phyloP scores from a whole-genome alignment of 2,888 invertebrate species.

The Nephrotoma guestfalica region DNA sequence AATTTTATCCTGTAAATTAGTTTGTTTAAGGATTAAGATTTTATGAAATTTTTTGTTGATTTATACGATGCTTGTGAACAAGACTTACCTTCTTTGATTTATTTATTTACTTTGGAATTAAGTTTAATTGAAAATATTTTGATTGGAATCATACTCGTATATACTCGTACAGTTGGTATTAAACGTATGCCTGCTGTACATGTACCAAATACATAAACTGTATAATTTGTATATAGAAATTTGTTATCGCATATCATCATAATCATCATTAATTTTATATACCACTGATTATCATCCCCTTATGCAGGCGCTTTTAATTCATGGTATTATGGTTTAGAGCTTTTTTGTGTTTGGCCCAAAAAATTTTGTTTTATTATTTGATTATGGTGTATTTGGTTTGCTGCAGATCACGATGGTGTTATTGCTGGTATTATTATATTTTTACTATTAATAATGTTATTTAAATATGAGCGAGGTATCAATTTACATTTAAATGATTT shows the following conservation, averaged over 20 bases:
- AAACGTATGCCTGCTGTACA: background rate
- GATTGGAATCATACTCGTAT: background rate
- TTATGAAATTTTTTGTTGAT: background rate
- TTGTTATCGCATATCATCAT: background rate
- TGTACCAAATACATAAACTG: background rate
- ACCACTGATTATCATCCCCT: background rate
- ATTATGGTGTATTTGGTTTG: background rate
- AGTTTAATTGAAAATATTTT: background rate
- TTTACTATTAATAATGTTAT: background rate
- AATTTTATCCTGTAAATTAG: background rate
- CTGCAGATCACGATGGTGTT: background rate
- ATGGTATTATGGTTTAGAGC: background rate
- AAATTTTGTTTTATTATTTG: background rate
- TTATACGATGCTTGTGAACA: background rate
- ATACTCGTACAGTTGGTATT: background rate
- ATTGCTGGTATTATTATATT: background rate
- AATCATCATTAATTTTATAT: background rate
- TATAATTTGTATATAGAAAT: too few relatives aligned
- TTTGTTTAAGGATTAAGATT: background rate
- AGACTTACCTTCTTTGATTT: background rate
- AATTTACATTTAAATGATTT: background rate
- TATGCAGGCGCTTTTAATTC: background rate
- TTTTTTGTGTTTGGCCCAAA: background rate
- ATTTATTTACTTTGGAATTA: background rate
- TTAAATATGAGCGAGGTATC: background rate